Conservation (phyloP, 37 sponge, comb jelly and placozoan genomes). For the Chondrilla cf. caribensis region DNA sequence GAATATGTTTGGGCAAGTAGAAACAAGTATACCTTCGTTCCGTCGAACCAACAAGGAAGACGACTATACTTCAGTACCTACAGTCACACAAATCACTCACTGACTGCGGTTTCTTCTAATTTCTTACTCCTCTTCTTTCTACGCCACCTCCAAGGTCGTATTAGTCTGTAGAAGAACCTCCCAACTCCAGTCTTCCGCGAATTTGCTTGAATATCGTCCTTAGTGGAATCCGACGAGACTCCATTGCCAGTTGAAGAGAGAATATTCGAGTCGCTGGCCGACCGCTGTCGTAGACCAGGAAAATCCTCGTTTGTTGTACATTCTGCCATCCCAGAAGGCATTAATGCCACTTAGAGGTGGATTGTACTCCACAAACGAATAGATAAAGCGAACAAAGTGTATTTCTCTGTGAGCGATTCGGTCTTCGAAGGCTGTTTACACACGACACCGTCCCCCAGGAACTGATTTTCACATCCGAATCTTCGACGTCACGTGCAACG, state of each 20-base stretch:
- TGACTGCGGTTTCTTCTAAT: constrained; percentile 27
- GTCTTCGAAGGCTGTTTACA: too few species aligned
- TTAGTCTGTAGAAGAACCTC: constrained; percentile 48
- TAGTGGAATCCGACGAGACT: neutral
- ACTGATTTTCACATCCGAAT: too few species aligned
- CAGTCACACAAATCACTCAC: too few species aligned
- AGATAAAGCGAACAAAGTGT: too few species aligned
- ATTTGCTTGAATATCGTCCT: neutral
- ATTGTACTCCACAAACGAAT: too few species aligned
- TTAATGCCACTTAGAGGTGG: neutral
- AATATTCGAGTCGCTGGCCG: constrained; percentile 23
- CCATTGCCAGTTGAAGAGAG: neutral
- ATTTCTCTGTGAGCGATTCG: too few species aligned
- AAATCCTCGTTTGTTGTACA: constrained; percentile 8
- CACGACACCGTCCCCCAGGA: too few species aligned
- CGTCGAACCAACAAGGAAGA: too few species aligned
- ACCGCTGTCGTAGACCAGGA: constrained; percentile 7
- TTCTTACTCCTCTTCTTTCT: constrained; percentile 49
- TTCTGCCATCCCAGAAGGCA: constrained; percentile 23
- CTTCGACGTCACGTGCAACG: too few species aligned
- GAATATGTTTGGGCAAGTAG: too few species aligned
- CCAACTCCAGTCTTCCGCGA: constrained; percentile 18
- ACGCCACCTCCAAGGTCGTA: constrained; percentile 86
- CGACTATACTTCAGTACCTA: too few species aligned
- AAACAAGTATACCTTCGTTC: too few species aligned